Evolutionary conservation across 1,140 invertebrate species (phyloP), one percentile per base, ranked within the genome.

Genomic region (Thrips palmi): DNA sequence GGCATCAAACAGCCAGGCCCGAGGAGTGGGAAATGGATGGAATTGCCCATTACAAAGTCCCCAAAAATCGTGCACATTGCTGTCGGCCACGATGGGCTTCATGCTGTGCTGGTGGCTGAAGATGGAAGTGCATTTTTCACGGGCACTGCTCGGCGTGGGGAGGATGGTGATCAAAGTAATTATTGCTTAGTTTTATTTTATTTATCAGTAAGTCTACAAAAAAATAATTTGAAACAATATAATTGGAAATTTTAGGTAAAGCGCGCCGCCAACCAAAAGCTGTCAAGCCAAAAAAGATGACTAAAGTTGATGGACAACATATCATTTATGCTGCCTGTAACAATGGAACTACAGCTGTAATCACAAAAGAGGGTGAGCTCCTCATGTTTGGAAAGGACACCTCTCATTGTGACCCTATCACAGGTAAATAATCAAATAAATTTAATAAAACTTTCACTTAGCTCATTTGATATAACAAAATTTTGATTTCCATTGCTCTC

Each of bases 301-400:
- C 75, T 31, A 85, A 86, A 62, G 71, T 93, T 21, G 88, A 93
- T 47, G 76, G 81, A 0, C 75, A 88, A 49, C 67, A 72, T 49
- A 73, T 94, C 10, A 64, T 81, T 1, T 71, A 72, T 52, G 77
- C 77, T 1, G 85, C 88, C 3, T 93, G 88, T 52, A 96, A 94
- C 57, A 89, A 89, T 63, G 91, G 88, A 5, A 88, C 85, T 12
- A 91, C 86, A 21, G 89, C 88, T 18, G 67, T 96, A 27, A 77
- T 96, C 0, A 89, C 84, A 7, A 74, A 77, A 51, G 77, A 84
- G 38, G 91, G 91, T 0, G 75, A 86, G 46, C 58, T 94, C 1
- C 71, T 83, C 27, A 86, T 97, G 75, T 94, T 88, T 58, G 91
- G 91, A 17, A 96, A 96, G 60, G 91, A 97, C 62, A 85, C 83